A percentile compares a stretch with the other conserved stretches of the same genome.
Conservation (phyloP, 2,113 vertebrate species). For the Taxidea taxus region DNA sequence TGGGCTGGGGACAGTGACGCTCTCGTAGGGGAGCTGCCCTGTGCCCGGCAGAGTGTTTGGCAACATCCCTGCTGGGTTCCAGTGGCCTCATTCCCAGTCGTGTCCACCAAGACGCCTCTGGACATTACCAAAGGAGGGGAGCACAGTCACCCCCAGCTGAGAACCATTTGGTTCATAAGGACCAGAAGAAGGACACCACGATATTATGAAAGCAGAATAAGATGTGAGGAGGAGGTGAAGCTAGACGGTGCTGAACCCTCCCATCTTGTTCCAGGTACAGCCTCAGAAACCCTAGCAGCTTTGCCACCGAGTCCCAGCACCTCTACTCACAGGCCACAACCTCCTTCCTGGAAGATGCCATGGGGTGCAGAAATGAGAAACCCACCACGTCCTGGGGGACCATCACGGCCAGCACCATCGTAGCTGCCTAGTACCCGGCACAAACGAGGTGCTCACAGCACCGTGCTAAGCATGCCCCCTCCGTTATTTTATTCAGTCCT, state of each 20-base stretch:
- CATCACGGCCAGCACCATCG: fast-evolving
- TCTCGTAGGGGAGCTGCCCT: neutral
- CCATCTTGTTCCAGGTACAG: neutral
- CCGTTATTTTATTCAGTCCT: neutral
- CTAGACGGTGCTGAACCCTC: fast-evolving
- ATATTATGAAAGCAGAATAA: neutral
- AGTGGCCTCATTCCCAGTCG: fast-evolving
- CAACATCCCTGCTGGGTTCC: neutral
- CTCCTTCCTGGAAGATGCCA: neutral
- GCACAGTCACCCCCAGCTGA: neutral
- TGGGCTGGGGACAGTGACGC: neutral
- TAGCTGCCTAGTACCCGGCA: neutral
- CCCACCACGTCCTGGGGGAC: neutral
- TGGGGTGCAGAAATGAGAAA: neutral
- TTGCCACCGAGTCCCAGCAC: fast-evolving
- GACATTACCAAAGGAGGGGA: neutral
- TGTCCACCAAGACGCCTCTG: neutral
- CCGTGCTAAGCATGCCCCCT: neutral
- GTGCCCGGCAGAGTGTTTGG: neutral
- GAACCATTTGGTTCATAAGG: neutral
- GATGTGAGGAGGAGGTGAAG: neutral
- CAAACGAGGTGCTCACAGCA: neutral
- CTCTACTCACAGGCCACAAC: neutral
- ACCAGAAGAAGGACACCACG: neutral
- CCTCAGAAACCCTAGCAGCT: neutral